phyloP scores from a whole-genome alignment of 2,113 vertebrate genomes.

The Irena cyanogastra region DNA sequence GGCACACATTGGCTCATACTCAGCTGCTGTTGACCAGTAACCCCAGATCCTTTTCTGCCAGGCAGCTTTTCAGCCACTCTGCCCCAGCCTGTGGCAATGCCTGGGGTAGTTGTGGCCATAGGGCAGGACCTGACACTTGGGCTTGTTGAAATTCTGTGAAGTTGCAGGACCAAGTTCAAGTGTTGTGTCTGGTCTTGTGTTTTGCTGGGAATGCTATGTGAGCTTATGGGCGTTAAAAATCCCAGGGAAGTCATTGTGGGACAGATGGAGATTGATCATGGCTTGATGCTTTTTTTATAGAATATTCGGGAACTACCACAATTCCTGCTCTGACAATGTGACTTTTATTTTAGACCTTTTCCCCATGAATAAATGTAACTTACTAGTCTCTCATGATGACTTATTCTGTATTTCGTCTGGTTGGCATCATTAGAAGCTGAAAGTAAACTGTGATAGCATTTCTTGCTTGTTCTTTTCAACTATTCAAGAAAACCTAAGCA shows the following conservation, averaged over 20 bases:
- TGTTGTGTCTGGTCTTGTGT: not conserved
- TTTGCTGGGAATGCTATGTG: not conserved
- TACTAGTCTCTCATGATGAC: not conserved
- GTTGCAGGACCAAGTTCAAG: not conserved
- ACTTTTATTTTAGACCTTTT: not conserved
- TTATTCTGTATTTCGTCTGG: not conserved
- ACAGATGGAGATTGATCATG: not conserved
- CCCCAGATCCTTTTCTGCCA: not conserved
- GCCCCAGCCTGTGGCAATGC: not conserved
- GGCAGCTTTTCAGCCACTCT: not conserved
- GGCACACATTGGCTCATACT: not conserved
- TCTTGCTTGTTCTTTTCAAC: not conserved
- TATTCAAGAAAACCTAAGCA: not conserved
- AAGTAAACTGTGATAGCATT: not conserved
- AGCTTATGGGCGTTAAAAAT: not conserved
- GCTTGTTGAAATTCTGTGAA: not conserved
- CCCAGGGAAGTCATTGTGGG: not conserved
- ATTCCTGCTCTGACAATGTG: not conserved
- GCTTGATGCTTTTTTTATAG: not conserved
- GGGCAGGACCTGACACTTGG: not conserved
- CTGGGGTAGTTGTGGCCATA: not conserved
- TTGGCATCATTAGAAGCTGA: not conserved
- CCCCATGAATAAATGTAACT: not conserved
- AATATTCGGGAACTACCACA: not conserved
- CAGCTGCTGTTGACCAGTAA: accelerated